Evolutionary conservation across 1,140 invertebrate species (phyloP), one percentile per base, ranked within the genome.

Genomic region (Drosophila insularis): DNA sequence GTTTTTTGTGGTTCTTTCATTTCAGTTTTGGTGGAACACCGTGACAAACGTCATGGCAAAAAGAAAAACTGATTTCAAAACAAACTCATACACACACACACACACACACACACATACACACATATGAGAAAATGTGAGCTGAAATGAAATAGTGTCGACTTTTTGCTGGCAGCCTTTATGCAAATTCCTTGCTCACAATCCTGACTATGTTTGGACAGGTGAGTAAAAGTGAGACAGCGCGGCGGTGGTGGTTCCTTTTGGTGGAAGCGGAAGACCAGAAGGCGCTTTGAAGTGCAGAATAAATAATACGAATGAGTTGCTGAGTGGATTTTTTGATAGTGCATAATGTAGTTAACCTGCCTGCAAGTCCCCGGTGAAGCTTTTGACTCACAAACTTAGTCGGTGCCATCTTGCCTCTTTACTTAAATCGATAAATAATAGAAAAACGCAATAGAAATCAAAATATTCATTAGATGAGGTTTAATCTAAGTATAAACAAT

Each of bases 221-320:
- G 76, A 46, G 32, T 35, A 40, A 17, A 58, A 43, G 37, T 14
- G 63, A 35, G 31, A 39, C 43, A 23, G 32, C 8, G 17, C 8
- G 17, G 43, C 27, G 19, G 17, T 37, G 21, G 50, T 40, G 32
- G n/a, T n/a, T n/a, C n/a, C 35, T 10, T n/a, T 35, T 35, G 19
- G 11, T 53, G 43, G 1, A 17, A 39, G 27, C 1, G 37, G 35
- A 23, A 60, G 63, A 68, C 65, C 65, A 69, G 71, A 75, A 68
- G 82, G 69, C 71, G 84, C 79, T 82, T 89, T 87, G 82, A 87
- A 87, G 84, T 87, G 79, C 72, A 89, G 84, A 82, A 82, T 87
- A 87, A 87, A 86, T 87, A 86, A 71, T 82, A 82, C 79, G 81
- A 86, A 82, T 86, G 81, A 86, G 82, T 66, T 76, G 82, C 79